These are phyloP conservation scores for Odobenus rosmarus DNA, from an alignment of 2,113 vertebrate genomes.

Conservation along the genomic window DNA sequence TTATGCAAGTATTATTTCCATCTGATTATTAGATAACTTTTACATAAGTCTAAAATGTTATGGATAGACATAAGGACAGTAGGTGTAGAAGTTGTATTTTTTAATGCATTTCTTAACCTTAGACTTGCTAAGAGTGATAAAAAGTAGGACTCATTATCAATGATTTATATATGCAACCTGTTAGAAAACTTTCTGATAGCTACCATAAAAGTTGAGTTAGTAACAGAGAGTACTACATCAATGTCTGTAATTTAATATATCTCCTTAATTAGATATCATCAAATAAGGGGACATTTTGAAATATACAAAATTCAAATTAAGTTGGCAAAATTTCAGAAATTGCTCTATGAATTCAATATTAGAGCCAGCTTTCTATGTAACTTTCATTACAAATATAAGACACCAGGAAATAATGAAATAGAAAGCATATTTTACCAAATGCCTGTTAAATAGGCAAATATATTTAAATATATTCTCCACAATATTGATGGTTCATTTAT, in stretches of 20 bases:
- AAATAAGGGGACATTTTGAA: constrained; percentile 61
- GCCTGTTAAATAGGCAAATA: not conserved
- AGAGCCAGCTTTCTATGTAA: not conserved
- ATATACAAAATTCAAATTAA: constrained; percentile 68
- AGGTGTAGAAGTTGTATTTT: constrained; percentile 57
- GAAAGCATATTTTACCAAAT: not conserved
- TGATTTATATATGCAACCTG: constrained; percentile 77
- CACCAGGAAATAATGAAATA: not conserved
- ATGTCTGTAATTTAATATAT: constrained; percentile 61
- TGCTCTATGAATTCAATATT: not conserved
- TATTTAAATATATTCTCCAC: not conserved
- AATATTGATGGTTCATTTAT: not conserved
- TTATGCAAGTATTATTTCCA: constrained; percentile 64
- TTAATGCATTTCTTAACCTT: constrained; percentile 62
- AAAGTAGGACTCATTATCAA: constrained; percentile 69
- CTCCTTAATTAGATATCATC: constrained; percentile 69
- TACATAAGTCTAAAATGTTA: constrained; percentile 50
- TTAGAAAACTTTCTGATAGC: constrained; percentile 77
- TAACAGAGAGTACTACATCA: constrained; percentile 61
- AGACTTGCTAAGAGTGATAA: constrained; percentile 66
- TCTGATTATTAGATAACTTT: constrained; percentile 69
- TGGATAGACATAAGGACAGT: constrained; percentile 37
- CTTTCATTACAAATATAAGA: not conserved
- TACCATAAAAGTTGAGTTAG: constrained; percentile 79
- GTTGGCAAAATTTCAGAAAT: constrained; percentile 67